Base-by-base conservation (phyloP, 2,113 vertebrate species). In the Hippoglossus stenolepis region DNA sequence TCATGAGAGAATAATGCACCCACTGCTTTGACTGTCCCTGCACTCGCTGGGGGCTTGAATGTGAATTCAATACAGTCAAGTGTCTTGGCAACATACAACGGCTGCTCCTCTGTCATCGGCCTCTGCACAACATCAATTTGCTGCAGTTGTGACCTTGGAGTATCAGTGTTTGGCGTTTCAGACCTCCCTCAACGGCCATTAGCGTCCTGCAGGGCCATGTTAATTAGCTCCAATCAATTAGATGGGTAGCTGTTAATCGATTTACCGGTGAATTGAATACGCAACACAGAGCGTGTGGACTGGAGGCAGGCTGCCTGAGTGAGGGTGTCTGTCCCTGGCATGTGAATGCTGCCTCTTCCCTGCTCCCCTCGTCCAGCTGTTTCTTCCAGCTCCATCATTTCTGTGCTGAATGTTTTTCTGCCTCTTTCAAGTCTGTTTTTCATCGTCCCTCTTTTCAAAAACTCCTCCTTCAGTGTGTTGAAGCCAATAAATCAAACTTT, bases 211-310 rank as follows among this genome's bases (percentile, higher is more conserved):
- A 26, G n/a, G 40, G 64, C 40, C 60, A 24, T 83, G 77, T 85
- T 90, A 89, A 92, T 92, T 91, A 88, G 69, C 82, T 73, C 70
- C 62, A 51, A 85, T 93, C 90, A 91, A 89, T 90, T 83, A 90
- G 69, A 79, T 73, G 78, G 79, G 75, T 31, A 31, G 31, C 57
- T 2, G 65, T 83, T 90, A 85, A 90, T 91, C 87, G 82, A 91
- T 88, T 80, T 80, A 67, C 66, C 14, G 57, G 68, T 56, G 81
- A 80, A 85, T 73, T 89, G 83, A 90, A 87, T 77, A 73, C 40
- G 59, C 70, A 79, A 87, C 81, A 74, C 68, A 71, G 72, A 68
- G 73, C 6, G 2, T 53, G 53, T 70, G 47, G 71, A 80, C 65
- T 65, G 35, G 14, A 73, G 64, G 65, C 40, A 20, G 61, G 54